Base-by-base conservation (phyloP, 2,113 vertebrate species). In the Sinocyclocheilus anophthalmus region DNA sequence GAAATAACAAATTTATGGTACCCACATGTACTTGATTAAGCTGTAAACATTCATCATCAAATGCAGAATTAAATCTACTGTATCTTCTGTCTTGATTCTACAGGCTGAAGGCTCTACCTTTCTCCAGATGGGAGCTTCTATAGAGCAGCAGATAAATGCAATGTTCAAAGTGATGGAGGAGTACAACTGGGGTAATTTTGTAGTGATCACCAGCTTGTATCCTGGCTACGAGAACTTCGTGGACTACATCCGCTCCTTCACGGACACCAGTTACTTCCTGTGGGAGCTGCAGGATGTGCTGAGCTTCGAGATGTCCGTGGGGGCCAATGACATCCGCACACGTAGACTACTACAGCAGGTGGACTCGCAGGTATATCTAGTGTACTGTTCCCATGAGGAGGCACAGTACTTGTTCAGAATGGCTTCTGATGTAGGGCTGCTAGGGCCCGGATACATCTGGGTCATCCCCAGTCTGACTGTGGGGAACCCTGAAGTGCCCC, bases 111-210 rank as follows among this genome's bases (percentile, higher is more conserved):
- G 96, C 88, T 99, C 98, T 2, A 96, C 96, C 78, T 99, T 99
- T 89, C 92, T 99, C 80, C 98, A 99, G 94, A 94, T 99, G 96
- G 97, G 97, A 26, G 96, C 96, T 48, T 99, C 98, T 84, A 94
- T 99, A 0, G 97, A 98, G 93, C 98, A 98, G 93, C 98, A 99
- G 93, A 95, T 98, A 85, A 94, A 96, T 90, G 96, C 96, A 90
- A 98, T 99, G 91, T 98, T 99, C 93, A 99, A 99, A 95, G 97
- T 99, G 73, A 91, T 99, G 95, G 98, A 99, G 92, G 98, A 99
- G 89, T 99, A 99, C 2, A 96, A 96, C 93, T 99, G 98, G 97
- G 95, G 96, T 45, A 96, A 96, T 86, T 99, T 99, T 39, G 95
- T 97, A 0, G 95, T 99, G 82, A 96, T 99, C 93, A 99, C 98